Percentiles rank a stretch among this genome's conserved stretches.
These are phyloP conservation scores for Apus apus DNA, from an alignment of 2,113 vertebrate genomes.

Conservation along the genomic window DNA sequence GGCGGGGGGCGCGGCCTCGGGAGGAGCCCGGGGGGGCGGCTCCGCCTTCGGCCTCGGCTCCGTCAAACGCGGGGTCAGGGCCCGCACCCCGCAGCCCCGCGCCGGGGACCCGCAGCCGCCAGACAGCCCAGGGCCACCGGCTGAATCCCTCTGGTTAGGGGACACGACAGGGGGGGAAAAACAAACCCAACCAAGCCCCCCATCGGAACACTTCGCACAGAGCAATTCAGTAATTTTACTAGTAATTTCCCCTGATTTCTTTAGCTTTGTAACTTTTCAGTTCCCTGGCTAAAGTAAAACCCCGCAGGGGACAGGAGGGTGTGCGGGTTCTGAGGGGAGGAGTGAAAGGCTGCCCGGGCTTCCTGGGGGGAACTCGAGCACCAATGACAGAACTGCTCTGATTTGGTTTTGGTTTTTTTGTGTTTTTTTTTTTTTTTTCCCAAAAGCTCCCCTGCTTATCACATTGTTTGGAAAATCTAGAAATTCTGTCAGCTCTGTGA, in stretches of 20 bases:
- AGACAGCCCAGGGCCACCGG: accelerated
- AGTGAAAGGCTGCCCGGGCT: neutral
- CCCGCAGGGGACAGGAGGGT: accelerated
- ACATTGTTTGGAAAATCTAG: neutral
- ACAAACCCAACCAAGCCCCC: accelerated
- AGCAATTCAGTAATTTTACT: neutral
- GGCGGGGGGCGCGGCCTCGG: neutral
- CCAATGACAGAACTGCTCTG: neutral
- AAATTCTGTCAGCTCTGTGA: neutral
- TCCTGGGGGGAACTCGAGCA: neutral
- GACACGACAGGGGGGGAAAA: accelerated
- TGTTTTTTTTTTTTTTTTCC: too few relatives aligned
- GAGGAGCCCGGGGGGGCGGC: too few relatives aligned
- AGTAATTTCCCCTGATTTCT: neutral
- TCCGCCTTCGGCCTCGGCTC: neutral
- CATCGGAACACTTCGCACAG: neutral
- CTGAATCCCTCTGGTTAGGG: neutral
- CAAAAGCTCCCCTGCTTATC: neutral
- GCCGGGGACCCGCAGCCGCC: too few relatives aligned
- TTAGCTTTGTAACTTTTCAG: neutral
- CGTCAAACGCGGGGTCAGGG: too few relatives aligned
- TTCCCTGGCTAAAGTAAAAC: neutral
- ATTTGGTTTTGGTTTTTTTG: too few relatives aligned
- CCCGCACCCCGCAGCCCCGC: accelerated
- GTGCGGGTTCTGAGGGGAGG: neutral